A percentile compares a stretch with the other conserved stretches of the same genome.
Conservation (phyloP, 1,140 invertebrate genomes). For the Euura saliciscinereae region DNA sequence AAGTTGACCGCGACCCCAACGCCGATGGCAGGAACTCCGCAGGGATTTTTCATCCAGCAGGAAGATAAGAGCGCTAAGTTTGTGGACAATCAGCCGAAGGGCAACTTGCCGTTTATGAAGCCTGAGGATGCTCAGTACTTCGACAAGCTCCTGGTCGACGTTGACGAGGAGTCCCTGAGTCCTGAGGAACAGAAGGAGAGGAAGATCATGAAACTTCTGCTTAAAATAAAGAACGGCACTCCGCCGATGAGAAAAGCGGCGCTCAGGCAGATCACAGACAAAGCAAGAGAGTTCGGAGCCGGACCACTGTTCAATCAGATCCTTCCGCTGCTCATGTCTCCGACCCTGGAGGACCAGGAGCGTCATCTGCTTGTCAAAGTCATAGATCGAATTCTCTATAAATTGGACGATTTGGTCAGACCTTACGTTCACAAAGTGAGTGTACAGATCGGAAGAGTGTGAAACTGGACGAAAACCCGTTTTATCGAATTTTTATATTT, state of each 20-base stretch:
- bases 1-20: conserved; percentile 98
- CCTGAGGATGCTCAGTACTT: conserved; percentile 99
- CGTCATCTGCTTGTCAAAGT: conserved; percentile 99
- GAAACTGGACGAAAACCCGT: not conserved
- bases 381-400: conserved; percentile 98
- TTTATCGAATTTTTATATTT: conserved; percentile 33
- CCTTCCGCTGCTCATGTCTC: conserved; percentile 97
- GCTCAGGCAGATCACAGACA: conserved; percentile 97
- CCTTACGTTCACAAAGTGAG: conserved; percentile 97
- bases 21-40: conserved; percentile 89
- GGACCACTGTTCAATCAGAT: conserved; percentile 99
- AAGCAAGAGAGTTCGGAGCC: conserved; percentile 97
- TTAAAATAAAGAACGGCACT: conserved; percentile 99
- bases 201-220: conserved; percentile 97
- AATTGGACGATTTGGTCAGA: conserved; percentile 96
- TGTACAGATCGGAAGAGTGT: conserved; percentile 6
- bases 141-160: conserved; percentile 96
- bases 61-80: conserved; percentile 87
- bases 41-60: conserved; percentile 95
- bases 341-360: conserved; percentile 98
- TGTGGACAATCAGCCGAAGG: conserved; percentile 96
- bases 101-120: conserved; percentile 97
- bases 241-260: conserved; percentile 99
- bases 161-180: conserved; percentile 94
- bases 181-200: conserved; percentile 98